phyloP scores from a whole-genome alignment of 2,113 vertebrate genomes.

The Columba livia region DNA sequence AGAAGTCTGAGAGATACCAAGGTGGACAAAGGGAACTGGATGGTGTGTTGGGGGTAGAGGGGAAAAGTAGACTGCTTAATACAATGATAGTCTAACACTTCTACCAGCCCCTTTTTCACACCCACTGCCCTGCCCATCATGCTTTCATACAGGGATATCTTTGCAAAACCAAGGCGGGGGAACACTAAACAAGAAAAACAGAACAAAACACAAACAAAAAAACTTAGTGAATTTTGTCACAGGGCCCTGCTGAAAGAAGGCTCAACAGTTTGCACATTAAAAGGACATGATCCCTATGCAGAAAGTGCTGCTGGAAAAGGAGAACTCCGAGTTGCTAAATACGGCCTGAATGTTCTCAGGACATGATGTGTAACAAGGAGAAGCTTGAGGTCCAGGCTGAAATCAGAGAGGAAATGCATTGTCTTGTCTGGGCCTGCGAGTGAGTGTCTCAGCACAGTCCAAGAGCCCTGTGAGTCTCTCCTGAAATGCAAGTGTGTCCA shows the following conservation, averaged over 20 bases:
- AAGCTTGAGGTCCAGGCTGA: conserved; percentile 72
- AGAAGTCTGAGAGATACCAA: neutral
- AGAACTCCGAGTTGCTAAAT: conserved; percentile 61
- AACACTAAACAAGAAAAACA: neutral
- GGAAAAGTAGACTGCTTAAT: neutral
- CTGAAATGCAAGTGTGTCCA: neutral
- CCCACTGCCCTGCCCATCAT: neutral
- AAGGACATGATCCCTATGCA: conserved; percentile 35
- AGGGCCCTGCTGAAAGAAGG: conserved; percentile 62
- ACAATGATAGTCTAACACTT: neutral
- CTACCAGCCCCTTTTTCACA: neutral
- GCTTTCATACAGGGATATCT: neutral
- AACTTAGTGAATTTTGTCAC: conserved; percentile 53
- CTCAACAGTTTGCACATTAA: conserved; percentile 44
- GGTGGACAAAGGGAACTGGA: neutral
- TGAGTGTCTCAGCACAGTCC: conserved; percentile 25
- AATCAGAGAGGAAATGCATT: conserved; percentile 58
- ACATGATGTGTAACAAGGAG: conserved; percentile 48
- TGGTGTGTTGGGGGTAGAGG: neutral
- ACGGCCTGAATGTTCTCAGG: conserved; percentile 54
- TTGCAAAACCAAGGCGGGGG: neutral
- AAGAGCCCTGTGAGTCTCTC: conserved; percentile 21
- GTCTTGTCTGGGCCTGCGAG: conserved; percentile 33
- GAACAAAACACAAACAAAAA: neutral
- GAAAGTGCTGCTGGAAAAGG: conserved; percentile 73